Conservation (phyloP, 2,113 vertebrate species). For the Ginglymostoma cirratum region DNA sequence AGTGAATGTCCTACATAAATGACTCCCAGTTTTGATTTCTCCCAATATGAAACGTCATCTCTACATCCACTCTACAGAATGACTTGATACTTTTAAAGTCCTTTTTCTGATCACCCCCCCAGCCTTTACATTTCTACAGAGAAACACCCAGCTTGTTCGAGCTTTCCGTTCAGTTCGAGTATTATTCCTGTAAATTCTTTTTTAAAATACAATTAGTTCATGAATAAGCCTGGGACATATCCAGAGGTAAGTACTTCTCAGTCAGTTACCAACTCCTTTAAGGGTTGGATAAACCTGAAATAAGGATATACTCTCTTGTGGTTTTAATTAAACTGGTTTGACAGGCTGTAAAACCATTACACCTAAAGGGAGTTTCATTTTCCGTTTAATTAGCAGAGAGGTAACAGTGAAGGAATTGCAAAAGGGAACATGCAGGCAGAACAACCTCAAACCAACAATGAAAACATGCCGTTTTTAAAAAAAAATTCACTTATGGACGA, state of each 20-base stretch:
- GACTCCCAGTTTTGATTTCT: not conserved
- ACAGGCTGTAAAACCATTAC: not conserved
- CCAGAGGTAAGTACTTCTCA: slow-evolving; percentile 19
- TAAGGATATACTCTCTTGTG: not conserved
- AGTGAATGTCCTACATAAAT: not conserved
- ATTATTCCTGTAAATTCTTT: not conserved
- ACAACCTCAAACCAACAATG: not conserved
- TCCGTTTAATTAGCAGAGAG: not conserved
- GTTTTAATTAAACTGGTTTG: not conserved
- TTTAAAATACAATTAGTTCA: slow-evolving; percentile 3
- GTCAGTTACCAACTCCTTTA: not conserved
- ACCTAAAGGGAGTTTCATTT: not conserved
- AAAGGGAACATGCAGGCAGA: not conserved
- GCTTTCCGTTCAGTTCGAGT: not conserved
- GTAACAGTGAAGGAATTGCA: not conserved
- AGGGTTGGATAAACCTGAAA: slow-evolving; percentile 21
- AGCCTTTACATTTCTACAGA: not conserved
- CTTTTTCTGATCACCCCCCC: not conserved
- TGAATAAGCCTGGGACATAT: not conserved
- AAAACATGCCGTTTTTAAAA: not conserved
- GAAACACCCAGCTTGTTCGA: not conserved
- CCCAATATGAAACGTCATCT: not conserved
- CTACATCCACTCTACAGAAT: not conserved
- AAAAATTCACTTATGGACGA: too few relatives aligned
- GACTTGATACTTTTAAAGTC: not conserved